Base-by-base conservation (phyloP, 2,888 invertebrate genomes). In the Hypercompe scribonia region DNA sequence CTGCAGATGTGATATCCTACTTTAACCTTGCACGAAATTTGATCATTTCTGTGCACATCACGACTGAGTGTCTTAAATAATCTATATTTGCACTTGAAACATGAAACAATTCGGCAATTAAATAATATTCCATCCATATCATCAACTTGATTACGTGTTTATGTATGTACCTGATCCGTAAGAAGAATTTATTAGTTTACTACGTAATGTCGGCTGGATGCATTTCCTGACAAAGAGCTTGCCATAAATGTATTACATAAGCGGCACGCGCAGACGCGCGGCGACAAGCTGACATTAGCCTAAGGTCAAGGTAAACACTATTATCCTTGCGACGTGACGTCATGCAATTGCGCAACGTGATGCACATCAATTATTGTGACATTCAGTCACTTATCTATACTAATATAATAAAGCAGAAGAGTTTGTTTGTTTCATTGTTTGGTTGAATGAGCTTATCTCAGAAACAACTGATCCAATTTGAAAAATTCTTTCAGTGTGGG, bases 241-340 rank as follows among this genome's bases (percentile, higher is more conserved):
- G 88, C 86, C 85, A 82, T 74, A 76, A 78, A 75, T 72, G 67
- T 73, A 84, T 93, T 92, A 92, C 87, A 87, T 90, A 92, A 92
- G 68, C 79, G 78, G 85, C 89, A 84, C 86, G 87, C 85, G 90
- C 88, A 88, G 88, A 78, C 81, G 79, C 82, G 84, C 85, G 88
- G 88, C 90, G 89, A 88, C 89, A 82, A 70, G 82, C 85, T 91
- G 91, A 91, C 91, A 89, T 90, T 92, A 90, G 91, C 87, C 87
- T 91, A 93, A 94, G 93, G 94, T 93, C 94, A 94, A 94, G 94
- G 94, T 89, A 87, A 90, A 85, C 85, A 83, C 88, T 91, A 92
- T 93, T 92, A 93, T 94, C 91, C 93, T 93, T 90, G 89, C 89
- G 90, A 90, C 88, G 89, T 92, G 91, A 92, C 78, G 79, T 80